Conservation (phyloP, 2,888 invertebrate species). For the Pecten maximus region DNA sequence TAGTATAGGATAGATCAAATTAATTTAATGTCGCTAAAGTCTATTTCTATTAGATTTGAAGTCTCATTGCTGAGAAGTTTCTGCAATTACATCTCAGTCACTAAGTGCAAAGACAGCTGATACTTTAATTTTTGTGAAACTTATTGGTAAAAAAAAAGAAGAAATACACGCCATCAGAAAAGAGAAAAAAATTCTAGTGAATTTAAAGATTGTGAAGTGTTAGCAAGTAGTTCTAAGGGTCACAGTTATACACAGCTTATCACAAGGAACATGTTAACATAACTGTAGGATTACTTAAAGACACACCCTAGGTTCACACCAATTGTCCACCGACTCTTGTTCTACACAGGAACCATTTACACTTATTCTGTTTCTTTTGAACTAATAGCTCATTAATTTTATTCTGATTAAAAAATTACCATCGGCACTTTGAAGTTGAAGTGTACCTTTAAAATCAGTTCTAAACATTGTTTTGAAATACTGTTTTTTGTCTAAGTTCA, state of each 20-base stretch:
- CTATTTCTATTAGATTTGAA: neutral
- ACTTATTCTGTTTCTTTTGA: neutral
- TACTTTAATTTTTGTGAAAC: neutral
- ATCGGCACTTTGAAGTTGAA: neutral
- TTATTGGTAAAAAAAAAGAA: neutral
- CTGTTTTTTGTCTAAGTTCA: neutral
- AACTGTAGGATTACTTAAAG: too few species aligned
- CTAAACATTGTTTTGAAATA: neutral
- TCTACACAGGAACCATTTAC: neutral
- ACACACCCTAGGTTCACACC: neutral
- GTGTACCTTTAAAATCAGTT: neutral
- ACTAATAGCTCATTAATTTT: neutral
- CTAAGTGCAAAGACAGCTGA: neutral
- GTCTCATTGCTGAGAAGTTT: neutral
- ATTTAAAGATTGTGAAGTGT: neutral
- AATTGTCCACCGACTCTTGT: neutral
- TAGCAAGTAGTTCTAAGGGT: neutral
- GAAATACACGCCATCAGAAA: neutral
- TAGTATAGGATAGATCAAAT: neutral
- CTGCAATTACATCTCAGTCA: neutral
- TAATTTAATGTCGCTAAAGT: neutral
- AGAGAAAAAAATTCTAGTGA: neutral
- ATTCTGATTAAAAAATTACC: neutral
- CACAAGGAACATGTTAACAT: neutral
- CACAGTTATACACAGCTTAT: neutral